phyloP scores from a whole-genome alignment of 2,113 vertebrate species.

The Pedionomus torquatus region DNA sequence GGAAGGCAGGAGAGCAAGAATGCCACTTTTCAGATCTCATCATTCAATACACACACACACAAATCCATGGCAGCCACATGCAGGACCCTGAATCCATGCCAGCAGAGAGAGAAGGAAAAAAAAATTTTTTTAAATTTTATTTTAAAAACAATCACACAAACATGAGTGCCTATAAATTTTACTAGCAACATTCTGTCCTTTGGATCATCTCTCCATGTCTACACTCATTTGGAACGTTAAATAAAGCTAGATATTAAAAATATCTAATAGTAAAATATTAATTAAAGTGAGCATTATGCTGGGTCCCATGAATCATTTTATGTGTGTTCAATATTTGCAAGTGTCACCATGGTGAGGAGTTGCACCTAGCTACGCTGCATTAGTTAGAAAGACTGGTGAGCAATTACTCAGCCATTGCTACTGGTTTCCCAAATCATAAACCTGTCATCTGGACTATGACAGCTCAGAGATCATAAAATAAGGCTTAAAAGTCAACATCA shows the following conservation, averaged over 20 bases:
- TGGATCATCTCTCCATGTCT: background rate
- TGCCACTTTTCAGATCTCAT: background rate
- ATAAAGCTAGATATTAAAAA: constrained; percentile 12
- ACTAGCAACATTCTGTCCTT: background rate
- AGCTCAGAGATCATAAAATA: background rate
- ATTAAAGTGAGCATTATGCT: constrained; percentile 14
- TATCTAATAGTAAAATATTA: constrained; percentile 34
- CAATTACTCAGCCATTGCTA: background rate
- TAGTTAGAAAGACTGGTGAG: background rate
- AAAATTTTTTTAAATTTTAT: background rate
- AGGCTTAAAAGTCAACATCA: background rate
- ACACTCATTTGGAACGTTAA: constrained; percentile 4
- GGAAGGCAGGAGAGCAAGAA: background rate
- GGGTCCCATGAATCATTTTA: background rate
- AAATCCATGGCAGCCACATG: background rate
- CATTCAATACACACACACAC: background rate
- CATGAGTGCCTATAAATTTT: background rate
- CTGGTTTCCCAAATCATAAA: constrained; percentile 27
- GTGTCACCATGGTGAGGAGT: constrained; percentile 59
- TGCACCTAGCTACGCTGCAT: background rate
- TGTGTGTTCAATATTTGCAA: constrained; percentile 41
- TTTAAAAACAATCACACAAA: background rate
- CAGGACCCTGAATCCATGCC: background rate
- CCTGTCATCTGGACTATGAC: background rate
- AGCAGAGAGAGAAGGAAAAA: background rate